Percentiles rank a stretch among this genome's conserved stretches.
These are phyloP conservation scores for Drosophila rubida DNA, from an alignment of 2,888 invertebrate species.

Conservation along the genomic window DNA sequence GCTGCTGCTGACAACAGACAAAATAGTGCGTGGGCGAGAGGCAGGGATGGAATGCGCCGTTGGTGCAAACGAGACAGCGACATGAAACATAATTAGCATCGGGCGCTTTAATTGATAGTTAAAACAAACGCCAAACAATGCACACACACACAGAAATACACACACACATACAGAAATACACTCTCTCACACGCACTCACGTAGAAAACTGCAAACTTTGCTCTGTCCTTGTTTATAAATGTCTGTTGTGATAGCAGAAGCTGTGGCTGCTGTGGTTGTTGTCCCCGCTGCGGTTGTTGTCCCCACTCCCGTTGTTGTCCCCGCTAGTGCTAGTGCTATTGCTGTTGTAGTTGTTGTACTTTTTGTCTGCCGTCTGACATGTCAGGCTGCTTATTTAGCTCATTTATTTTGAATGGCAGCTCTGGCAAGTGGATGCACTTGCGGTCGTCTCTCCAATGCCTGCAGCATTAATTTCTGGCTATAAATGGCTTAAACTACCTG, in stretches of 20 bases:
- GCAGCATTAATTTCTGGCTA: constrained; percentile 68
- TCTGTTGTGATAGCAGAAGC: constrained; percentile 31
- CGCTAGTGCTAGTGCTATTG: no score
- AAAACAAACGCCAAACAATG: constrained; percentile 52
- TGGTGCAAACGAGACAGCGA: constrained; percentile 19
- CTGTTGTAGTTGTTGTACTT: constrained; percentile 27
- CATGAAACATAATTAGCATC: constrained; percentile 75
- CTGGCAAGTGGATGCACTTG: constrained; percentile 68
- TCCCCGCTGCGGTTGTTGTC: constrained; percentile 23
- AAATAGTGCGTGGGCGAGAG: not conserved
- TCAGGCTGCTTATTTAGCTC: constrained; percentile 78
- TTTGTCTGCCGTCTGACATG: constrained; percentile 53
- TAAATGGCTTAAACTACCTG: constrained; percentile 69
- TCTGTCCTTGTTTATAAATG: constrained; percentile 73
- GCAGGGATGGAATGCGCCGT: not conserved
- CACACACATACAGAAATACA: constrained; percentile 15
- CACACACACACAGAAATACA: constrained; percentile 17
- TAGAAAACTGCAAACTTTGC: constrained; percentile 59
- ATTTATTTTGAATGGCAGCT: constrained; percentile 81
- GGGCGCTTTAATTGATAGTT: constrained; percentile 78
- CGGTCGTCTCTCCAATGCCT: constrained; percentile 46
- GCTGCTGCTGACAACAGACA: constrained; percentile 31
- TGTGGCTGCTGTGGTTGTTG: constrained; percentile 23
- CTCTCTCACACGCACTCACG: constrained; percentile 6
- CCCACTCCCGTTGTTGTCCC: no score